These are phyloP conservation scores for Branchellion lobata DNA, from an alignment of 2,888 invertebrate genomes.

Conservation along the genomic window DNA sequence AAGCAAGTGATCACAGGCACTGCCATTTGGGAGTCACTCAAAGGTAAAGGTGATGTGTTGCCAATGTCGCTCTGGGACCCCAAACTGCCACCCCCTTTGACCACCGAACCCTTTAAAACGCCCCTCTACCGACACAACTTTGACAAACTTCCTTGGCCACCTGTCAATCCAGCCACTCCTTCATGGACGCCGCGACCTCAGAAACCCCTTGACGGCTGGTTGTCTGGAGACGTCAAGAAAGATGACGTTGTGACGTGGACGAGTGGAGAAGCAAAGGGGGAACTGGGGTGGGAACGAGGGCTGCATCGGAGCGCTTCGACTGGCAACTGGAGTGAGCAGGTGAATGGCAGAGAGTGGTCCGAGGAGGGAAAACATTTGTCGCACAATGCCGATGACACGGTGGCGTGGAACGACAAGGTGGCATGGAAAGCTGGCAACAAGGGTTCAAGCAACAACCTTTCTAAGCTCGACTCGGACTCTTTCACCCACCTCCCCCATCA, in stretches of 20 bases:
- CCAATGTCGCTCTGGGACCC: background rate
- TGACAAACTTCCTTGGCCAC: background rate
- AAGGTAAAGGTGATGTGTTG: background rate
- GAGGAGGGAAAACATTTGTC: constrained; percentile 24
- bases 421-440: constrained; percentile 13
- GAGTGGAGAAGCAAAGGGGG: constrained; percentile 27
- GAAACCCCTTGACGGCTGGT: background rate
- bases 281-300: constrained; percentile 28
- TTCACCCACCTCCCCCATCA: background rate
- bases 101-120: background rate
- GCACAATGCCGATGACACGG: constrained; percentile 35
- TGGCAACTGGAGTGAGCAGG: constrained; percentile 43
- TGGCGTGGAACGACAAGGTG: constrained; percentile 42
- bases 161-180: background rate
- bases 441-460: background rate
- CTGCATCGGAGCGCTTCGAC: constrained; percentile 43
- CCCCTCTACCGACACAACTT: background rate
- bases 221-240: background rate
- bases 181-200: background rate
- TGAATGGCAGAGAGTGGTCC: constrained; percentile 30
- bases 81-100: background rate
- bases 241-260: constrained; percentile 2
- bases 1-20: constrained; percentile 44
- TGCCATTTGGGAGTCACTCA: constrained; percentile 45
- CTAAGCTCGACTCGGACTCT: constrained; percentile 16